Evolutionary conservation across 2,888 invertebrate species (phyloP), one percentile per base, ranked within the genome.

Genomic region (Drosophila mimica): DNA sequence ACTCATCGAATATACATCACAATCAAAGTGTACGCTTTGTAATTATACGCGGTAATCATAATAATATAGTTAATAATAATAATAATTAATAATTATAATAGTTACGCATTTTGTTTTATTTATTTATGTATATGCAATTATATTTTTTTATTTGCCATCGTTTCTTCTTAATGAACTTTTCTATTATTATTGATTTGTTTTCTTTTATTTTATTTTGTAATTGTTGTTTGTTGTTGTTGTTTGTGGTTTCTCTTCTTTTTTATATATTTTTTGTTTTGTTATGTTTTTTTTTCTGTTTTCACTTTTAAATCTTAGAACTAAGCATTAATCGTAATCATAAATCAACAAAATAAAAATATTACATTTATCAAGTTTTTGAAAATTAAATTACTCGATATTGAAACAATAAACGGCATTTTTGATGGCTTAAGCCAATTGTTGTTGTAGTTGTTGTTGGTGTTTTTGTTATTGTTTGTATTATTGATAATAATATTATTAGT

Each of bases 1-100:
- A 88, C 83, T 85, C 85, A 88, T 86, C 85, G 84, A 88, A 88
- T 89, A 85, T 88, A 89, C 89, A 88, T 88, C 87, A 88, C 87
- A 88, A 88, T 88, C 85, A 87, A 89, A 87, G 88, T 87, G 88
- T 87, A 87, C 87, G 86, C 89, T 83, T 85, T 85, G 81, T 85
- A 85, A 81, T 82, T 64, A 75, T 79, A 82, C 62, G 79, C 79
- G 68, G 66, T 81, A 84, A 82, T 87, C 71, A 82, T 72, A 77
- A 86, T 83, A 81, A 81, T 81, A 78, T 64, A 70, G 73, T 78
- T 79, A 71, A 77, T 77, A 61, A 76, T 70, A 66, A 81, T 82
- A 66, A 81, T 82, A 57, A 78, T 83, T 83, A 66, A 78, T 83
- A 82, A 78, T 81, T 81, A 76, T 79, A 82, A 71, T 80, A 72